Conservation (phyloP, 1,140 invertebrate genomes). For the Ceratitis capitata region DNA sequence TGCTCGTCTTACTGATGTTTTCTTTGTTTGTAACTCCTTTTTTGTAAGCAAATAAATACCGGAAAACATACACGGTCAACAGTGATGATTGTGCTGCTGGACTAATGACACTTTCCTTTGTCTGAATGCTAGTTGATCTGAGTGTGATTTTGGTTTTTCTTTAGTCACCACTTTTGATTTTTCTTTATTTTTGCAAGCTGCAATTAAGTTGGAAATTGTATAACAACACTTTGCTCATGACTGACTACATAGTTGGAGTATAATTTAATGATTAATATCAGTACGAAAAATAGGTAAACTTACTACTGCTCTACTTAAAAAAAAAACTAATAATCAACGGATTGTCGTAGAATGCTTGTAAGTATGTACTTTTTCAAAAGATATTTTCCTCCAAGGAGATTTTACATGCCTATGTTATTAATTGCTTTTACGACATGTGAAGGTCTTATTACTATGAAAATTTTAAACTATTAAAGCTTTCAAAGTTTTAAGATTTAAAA, state of each 20-base stretch:
- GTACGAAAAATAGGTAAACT: too few species aligned
- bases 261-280: too few species aligned
- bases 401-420: too few species aligned
- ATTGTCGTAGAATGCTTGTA: too few species aligned
- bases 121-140: background rate
- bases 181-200: background rate
- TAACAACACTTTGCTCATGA: too few species aligned
- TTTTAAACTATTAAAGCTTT: background rate
- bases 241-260: too few species aligned
- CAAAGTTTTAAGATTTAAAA: background rate
- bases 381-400: too few species aligned
- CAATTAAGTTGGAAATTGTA: background rate
- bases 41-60: background rate
- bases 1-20: slow-evolving; percentile 47
- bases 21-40: slow-evolving; percentile 55
- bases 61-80: background rate
- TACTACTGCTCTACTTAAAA: too few species aligned
- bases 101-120: slow-evolving; percentile 2
- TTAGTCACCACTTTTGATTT: background rate
- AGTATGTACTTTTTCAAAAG: too few species aligned
- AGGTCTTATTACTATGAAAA: background rate
- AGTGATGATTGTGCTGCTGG: slow-evolving; percentile 48
- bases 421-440: background rate
- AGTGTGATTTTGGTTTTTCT: background rate
- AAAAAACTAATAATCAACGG: too few species aligned